A percentile compares a stretch with the other conserved stretches of the same genome.
These are phyloP conservation scores for Acronicta psi DNA, from an alignment of 2,888 invertebrate genomes.

Conservation along the genomic window DNA sequence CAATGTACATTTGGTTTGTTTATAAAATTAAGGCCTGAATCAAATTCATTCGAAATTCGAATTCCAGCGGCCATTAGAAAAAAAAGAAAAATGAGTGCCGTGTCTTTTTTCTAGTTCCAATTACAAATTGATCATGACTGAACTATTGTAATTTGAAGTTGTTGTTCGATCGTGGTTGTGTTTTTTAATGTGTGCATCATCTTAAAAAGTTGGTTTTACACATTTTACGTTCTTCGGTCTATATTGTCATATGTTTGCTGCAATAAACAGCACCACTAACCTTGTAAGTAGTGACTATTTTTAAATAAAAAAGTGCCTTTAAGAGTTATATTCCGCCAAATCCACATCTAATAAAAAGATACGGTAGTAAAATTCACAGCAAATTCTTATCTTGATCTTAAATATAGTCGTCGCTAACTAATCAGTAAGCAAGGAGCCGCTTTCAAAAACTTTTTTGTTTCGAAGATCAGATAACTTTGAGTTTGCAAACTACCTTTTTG, in stretches of 20 bases:
- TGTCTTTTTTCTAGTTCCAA: constrained; percentile 16
- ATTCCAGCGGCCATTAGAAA: constrained; percentile 3
- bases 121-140: no score
- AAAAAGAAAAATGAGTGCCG: constrained; percentile 4
- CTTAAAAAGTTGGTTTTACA: no score
- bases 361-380: constrained; percentile 29
- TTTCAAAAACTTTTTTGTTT: constrained; percentile 74
- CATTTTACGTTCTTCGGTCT: no score
- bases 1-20: constrained; percentile 34
- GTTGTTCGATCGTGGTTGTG: no score
- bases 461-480: constrained; percentile 81
- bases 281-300: no score
- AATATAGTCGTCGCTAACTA: constrained; percentile 76
- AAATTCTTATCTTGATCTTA: constrained; percentile 58
- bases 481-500: constrained; percentile 80
- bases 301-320: no score
- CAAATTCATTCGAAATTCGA: constrained; percentile 7
- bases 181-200: no score
- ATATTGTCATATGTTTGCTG: no score
- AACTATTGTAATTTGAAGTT: no score
- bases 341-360: not conserved
- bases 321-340: no score
- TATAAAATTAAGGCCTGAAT: constrained; percentile 15
- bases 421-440: constrained; percentile 71
- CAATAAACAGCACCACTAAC: no score